A percentile compares a stretch with the other conserved stretches of the same genome.
Conservation (phyloP, 1,140 invertebrate genomes). For the Eueides isabella region DNA sequence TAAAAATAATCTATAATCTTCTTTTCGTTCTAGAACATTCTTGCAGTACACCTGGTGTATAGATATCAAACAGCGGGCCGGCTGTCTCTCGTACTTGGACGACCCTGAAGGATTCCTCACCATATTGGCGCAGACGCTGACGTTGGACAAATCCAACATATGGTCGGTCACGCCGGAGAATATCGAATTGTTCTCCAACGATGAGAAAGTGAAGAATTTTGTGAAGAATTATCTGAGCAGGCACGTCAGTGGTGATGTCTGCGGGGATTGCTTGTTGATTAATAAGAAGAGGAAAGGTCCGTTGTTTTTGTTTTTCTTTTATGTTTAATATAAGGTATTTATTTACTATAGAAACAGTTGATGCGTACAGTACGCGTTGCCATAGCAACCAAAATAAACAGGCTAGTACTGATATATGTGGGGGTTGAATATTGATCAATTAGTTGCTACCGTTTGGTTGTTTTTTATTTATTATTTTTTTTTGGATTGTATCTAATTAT, state of each 20-base stretch:
- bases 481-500: too few species aligned
- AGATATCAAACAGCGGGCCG: constrained; percentile 94
- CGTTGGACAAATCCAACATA: constrained; percentile 88
- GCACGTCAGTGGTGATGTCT: constrained; percentile 43
- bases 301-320: not conserved
- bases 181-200: constrained; percentile 86
- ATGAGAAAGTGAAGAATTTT: constrained; percentile 85
- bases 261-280: constrained; percentile 59
- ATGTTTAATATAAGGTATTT: not conserved
- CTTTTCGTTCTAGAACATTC: constrained; percentile 82
- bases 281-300: constrained; percentile 45
- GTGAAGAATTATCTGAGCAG: constrained; percentile 85
- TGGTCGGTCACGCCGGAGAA: constrained; percentile 85
- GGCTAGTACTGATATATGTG: too few species aligned
- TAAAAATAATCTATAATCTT: too few species aligned
- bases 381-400: too few species aligned
- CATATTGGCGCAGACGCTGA: constrained; percentile 91
- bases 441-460: too few species aligned
- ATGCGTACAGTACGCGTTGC: not conserved
- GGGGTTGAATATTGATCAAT: too few species aligned
- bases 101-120: constrained; percentile 94
- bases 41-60: constrained; percentile 88
- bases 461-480: too few species aligned
- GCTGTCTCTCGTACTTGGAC: constrained; percentile 93
- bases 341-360: not conserved